Evolutionary conservation across 1,140 invertebrate species (phyloP), one percentile per base, ranked within the genome.

Genomic region (Drosophila parvula): DNA sequence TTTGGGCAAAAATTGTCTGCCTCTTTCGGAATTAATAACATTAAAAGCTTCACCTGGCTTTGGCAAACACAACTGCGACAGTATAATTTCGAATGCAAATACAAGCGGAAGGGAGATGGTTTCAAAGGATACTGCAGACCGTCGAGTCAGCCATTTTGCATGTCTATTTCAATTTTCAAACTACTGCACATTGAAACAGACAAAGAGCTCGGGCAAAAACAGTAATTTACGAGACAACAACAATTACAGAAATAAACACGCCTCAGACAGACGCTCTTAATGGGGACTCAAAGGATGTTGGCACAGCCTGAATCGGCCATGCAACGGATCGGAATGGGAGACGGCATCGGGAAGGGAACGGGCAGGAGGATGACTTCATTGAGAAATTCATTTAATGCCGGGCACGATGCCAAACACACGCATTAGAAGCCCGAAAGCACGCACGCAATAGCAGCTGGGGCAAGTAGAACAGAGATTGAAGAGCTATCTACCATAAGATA

Each of bases 201-300:
- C 58, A 58, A 58, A 64, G 48, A 48, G 44, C 44, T 32, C 30
- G 28, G 47, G 36, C 56, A 76, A 61, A 69, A 78, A 63, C 47
- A 78, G 79, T 78, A 69, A 81, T 82, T 82, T 74, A 62, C 68
- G 63, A 82, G 62, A 82, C 61, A 69, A 68, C 71, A 76, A 56
- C 79, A 55, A 78, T 82, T 74, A 81, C 64, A 61, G 57, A 69
- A 61, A 69, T 68, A 74, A 81, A 81, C 58, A 81, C 55, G 60
- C 58, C 70, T 22, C 53, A 51, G 47, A 60, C 61, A 60, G 44
- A 62, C 28, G 48, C 61, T 60, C 61, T 73, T 74, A 68, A 78
- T 68, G 62, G 40, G 43, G n/a, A 36, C 53, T 48, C 51, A 68
- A 43, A 81, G 74, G 67, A 81, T 74, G 70, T 74, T 45, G 47